A percentile compares a stretch with the other conserved stretches of the same genome.
phyloP scores from a whole-genome alignment of 1,140 invertebrate species.

The Coelopa frigida region DNA sequence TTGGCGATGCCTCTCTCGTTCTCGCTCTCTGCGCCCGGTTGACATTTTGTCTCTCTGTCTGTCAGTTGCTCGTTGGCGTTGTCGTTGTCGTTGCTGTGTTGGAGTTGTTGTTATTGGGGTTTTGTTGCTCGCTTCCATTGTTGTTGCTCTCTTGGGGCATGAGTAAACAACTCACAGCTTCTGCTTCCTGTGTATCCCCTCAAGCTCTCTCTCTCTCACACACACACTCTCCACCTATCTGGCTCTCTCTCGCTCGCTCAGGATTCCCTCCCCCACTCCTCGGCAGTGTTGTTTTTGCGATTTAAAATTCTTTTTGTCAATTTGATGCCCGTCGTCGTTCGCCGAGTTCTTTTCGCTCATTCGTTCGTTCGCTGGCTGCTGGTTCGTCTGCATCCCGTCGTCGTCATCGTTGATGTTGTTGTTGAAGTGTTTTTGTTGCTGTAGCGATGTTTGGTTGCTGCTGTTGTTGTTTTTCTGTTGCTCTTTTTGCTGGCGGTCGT shows the following conservation, averaged over 20 bases:
- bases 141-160: background rate
- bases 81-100: constrained; percentile 2
- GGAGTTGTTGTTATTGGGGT: background rate
- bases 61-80: background rate
- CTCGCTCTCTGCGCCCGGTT: background rate
- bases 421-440: no score
- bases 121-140: constrained; percentile 1
- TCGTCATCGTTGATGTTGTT: no score
- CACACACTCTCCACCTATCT: no score
- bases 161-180: no score
- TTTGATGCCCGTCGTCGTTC: constrained; percentile 5
- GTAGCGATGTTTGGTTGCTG: no score
- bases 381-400: background rate
- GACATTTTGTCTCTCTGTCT: constrained; percentile 11
- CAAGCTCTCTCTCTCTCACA: no score
- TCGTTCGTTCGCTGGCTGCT: background rate
- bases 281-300: background rate
- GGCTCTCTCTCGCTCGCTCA: no score
- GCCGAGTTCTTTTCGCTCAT: background rate
- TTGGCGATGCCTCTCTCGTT: no score
- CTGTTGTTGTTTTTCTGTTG: background rate
- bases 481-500: background rate
- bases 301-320: constrained; percentile 12
- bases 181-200: no score
- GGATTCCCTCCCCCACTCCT: no score